Evolutionary conservation across 2,888 invertebrate species (phyloP).

Genomic region (Dolichopus griseipennis): DNA sequence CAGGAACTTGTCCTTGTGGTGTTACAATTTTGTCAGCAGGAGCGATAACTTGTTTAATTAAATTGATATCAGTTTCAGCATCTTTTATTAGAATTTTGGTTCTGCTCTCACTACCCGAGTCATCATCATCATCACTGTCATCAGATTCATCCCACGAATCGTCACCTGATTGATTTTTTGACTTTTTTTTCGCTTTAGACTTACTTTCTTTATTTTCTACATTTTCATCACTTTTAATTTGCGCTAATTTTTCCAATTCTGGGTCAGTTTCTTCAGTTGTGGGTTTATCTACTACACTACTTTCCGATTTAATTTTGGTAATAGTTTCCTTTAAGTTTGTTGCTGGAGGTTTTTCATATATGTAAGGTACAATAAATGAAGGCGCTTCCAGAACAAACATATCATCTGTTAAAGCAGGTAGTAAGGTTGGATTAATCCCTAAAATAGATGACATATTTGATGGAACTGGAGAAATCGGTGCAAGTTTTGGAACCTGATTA

Average conservation of each 20-base stretch:
- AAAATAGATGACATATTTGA: conserved; percentile 32
- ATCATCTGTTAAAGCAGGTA: conserved; percentile 80
- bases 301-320: conserved; percentile 50
- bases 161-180: conserved; percentile 44
- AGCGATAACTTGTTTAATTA: conserved; percentile 45
- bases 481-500: conserved; percentile 31
- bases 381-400: conserved; percentile 90
- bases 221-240: conserved; percentile 30
- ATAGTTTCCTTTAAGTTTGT: conserved; percentile 69
- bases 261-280: conserved; percentile 25
- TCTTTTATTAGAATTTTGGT: conserved; percentile 48
- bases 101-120: conserved; percentile 46
- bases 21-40: conserved; percentile 38
- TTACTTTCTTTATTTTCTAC: conserved; percentile 27
- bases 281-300: conserved; percentile 42
- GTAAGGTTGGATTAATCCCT: conserved; percentile 52
- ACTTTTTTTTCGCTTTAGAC: conserved; percentile 37
- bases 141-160: conserved; percentile 53
- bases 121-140: conserved; percentile 44
- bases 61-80: conserved; percentile 47
- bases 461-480: conserved; percentile 31
- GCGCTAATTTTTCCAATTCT: conserved; percentile 31
- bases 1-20: conserved; percentile 26
- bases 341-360: conserved; percentile 80
- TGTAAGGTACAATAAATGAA: conserved; percentile 87